Base-by-base conservation (phyloP, 2,888 invertebrate genomes). In the Polydrusus pterygomalis region DNA sequence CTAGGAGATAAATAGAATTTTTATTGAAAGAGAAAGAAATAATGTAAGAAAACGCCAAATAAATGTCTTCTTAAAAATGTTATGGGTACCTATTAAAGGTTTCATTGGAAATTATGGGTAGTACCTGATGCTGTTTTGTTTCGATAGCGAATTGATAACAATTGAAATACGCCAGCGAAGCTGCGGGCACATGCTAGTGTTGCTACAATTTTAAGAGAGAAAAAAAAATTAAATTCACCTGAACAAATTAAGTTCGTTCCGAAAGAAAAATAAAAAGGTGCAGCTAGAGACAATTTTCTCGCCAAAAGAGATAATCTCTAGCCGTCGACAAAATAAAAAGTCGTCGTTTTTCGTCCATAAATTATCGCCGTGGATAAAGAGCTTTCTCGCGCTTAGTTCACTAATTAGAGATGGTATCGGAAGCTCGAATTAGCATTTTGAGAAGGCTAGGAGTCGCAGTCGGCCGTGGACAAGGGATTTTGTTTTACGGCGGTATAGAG, bases 391-490 rank as follows among this genome's bases (percentile, higher is more conserved):
- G 78, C 78, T 78, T 77, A 77, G 74, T 77, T 75, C 78, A 78
- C 78, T 78, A 78, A 78, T 78, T 78, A 78, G 78, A 78, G 78
- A 78, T 78, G 67, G 70, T 78, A 78, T 78, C 78, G 70, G 68
- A 43, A 34, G 18, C 20, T 72, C 69, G 74, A 78, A 78, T 78
- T 78, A 78, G 78, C 78, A 78, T 78, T 78, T 73, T 75, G 77
- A 77, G 63, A 71, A 74, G 75, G 75, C 69, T 70, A 75, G 75
- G 60, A 70, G 60, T 70, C 65, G 70, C 54, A 63, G 51, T 69
- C 58, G 70, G 56, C 70, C 49, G 70, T 45, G 38, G 54, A 45
- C 69, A 56, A 56, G 64, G 70, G 74, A 70, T 74, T 74, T 74
- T 25, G 69, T 74, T 74, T 74, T 64, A 64, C 54, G 54, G 45